These are phyloP conservation scores for Leptinotarsa rubiginosa DNA, from an alignment of 2,888 invertebrate species.

Conservation along the genomic window DNA sequence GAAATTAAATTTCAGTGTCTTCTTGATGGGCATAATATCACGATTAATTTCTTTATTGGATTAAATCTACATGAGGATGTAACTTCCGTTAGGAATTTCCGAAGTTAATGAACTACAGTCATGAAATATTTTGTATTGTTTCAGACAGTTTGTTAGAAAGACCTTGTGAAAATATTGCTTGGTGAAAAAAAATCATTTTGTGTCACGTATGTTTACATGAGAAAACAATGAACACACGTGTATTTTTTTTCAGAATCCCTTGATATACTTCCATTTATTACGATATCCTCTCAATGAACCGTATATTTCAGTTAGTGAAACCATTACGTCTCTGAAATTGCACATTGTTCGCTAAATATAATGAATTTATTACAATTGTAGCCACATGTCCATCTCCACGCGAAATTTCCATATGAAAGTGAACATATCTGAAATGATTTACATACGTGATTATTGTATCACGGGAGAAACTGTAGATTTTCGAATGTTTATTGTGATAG, in stretches of 20 bases:
- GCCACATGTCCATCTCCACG: conserved; percentile 12
- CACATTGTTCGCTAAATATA: conserved; percentile 7
- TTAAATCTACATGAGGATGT: too few relatives aligned
- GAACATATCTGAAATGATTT: conserved; percentile 18
- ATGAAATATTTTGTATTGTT: too few relatives aligned
- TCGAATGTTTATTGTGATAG: conserved; percentile 10
- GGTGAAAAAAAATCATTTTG: too few relatives aligned
- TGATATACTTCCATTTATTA: background rate
- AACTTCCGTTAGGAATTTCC: too few relatives aligned
- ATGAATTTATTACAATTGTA: conserved; percentile 18
- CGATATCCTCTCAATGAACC: background rate
- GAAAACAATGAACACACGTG: background rate
- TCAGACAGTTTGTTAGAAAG: too few relatives aligned
- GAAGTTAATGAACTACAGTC: too few relatives aligned
- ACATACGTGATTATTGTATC: conserved; percentile 19
- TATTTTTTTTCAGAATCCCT: background rate
- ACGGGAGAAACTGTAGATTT: conserved; percentile 5
- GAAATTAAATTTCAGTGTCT: too few relatives aligned
- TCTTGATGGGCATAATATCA: too few relatives aligned
- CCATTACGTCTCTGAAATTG: conserved; percentile 15
- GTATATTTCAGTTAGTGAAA: conserved; percentile 10
- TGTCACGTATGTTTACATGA: background rate
- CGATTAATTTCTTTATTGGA: too few relatives aligned
- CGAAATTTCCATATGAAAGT: conserved; percentile 11
- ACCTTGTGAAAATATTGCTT: too few relatives aligned